Evolutionary conservation across 1,140 invertebrate genomes (phyloP), one percentile per base, ranked within the genome.

Genomic region (Maniola jurtina): DNA sequence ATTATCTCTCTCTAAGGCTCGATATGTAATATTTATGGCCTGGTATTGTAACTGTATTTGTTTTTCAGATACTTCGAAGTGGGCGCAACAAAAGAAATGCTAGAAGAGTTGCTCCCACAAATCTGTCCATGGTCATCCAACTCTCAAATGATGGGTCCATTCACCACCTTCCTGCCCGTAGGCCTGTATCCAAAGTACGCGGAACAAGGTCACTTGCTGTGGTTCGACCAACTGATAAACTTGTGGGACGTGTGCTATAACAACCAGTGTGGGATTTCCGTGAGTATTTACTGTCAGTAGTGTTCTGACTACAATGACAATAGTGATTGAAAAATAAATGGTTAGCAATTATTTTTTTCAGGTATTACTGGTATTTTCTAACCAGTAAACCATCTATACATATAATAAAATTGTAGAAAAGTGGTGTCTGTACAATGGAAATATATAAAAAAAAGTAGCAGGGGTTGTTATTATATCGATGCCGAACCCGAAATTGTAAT

Each of bases 141-240:
- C 93, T 95, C 86, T 70, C 91, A 92, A 69, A 93, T 92, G 5
- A 89, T 97, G 59, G 91, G 93, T 61, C 92, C 93, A 68, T 88
- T 97, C 34, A 93, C 95, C 38, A 84, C 94, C 15, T 98, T 98
- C 88, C 88, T 99, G 58, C 97, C 97, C 0, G 93, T 95, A 16
- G 81, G 92, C 42, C 81, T 96, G 58, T 91, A 92, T 13, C 93
- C 94, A 0, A 86, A 94, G 61, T 82, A 96, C 71, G 93, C 94
- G 57, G 81, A 92, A 1, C 73, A 93, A 33, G 95, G 95, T 10
- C 94, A 94, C 81, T 88, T 94, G 77, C 86, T 98, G 11, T 98
- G 97, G 97, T 94, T 98, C 71, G 92, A 96, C 59, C 95, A 98
- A 78, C 92, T 98, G 25, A 95, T 97, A 92, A 84, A 90, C n/a